Base-by-base conservation (phyloP, 2,888 invertebrate genomes). In the Actias luna region DNA sequence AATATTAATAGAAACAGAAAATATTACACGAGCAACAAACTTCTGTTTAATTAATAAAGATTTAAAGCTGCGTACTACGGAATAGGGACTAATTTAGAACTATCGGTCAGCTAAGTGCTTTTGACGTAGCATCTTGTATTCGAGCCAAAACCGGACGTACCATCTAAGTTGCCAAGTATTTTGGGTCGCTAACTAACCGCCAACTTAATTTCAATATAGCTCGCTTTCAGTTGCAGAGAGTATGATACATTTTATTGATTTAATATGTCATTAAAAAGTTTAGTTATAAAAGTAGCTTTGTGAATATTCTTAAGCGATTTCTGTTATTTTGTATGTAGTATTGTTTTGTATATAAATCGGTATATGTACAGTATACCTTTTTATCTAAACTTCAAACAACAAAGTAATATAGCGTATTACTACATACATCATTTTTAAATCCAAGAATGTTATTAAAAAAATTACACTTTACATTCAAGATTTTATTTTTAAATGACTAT, bases 101-200 rank as follows among this genome's bases (percentile, higher is more conserved):
- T 86, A 89, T 89, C 79, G 86, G 81, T 73, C 82, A 80, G 87
- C 78, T 87, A 91, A 92, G 91, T 92, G 92, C 84, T 73, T 69
- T 63, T 68, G 70, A 69, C 67, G 67, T 69, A 78, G 77, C 86
- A 78, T 89, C 87, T 87, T 84, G 83, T 76, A 79, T 78, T 78
- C 78, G 72, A 74, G 75, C 74, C 22, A 72, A 74, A 70, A 71
- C 65, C 67, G 61, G 69, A 68, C 67, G 61, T 68, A 68, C 66
- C 66, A 67, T 67, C 65, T 75, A 84, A 87, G 84, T 89, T 85
- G 76, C 74, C 74, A 82, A 84, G 80, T 80, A 78, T 77, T 81
- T 84, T 74, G 78, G 85, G 84, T 82, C 82, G 79, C 82, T 77
- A 83, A 84, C 70, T 66, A 74, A 74, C 78, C 82, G 71, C 65